A percentile compares a stretch with the other conserved stretches of the same genome.
phyloP scores from a whole-genome alignment of 2,113 vertebrate species.

The Lepisosteus oculatus region DNA sequence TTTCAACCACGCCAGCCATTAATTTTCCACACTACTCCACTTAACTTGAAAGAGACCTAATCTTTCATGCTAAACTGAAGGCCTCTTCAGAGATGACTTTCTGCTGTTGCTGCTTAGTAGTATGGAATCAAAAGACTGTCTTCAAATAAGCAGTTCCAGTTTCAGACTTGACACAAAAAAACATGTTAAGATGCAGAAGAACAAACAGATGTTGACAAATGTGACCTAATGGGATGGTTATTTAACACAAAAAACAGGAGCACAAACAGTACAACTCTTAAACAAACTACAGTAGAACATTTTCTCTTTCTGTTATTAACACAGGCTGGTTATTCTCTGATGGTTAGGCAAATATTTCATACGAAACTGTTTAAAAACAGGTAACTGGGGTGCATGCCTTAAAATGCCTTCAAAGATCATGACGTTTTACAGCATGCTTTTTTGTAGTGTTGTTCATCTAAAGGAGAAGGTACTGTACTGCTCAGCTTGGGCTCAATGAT shows the following conservation, averaged over 20 bases:
- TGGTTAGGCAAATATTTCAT: constrained; percentile 58
- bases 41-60: constrained; percentile 18
- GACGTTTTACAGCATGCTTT: too few species aligned
- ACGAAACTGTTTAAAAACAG: constrained; percentile 25
- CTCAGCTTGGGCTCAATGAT: too few species aligned
- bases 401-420: too few species aligned
- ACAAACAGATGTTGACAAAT: constrained; percentile 61
- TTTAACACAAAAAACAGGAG: constrained; percentile 53
- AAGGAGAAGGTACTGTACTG: too few species aligned
- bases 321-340: constrained; percentile 39
- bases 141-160: constrained; percentile 12
- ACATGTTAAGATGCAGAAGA: constrained; percentile 20
- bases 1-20: neutral
- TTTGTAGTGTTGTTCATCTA: too few species aligned
- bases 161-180: constrained; percentile 17
- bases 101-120: constrained; percentile 2
- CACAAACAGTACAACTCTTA: constrained; percentile 46
- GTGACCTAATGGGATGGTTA: constrained; percentile 54
- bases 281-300: too few species aligned
- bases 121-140: constrained; percentile 9
- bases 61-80: constrained; percentile 21
- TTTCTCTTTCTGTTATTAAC: too few species aligned
- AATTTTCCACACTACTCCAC: constrained; percentile 9
- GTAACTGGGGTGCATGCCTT: constrained; percentile 26
- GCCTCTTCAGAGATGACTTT: constrained; percentile 17